Conservation (phyloP, 2,888 invertebrate species). For the Tachina lurida region DNA sequence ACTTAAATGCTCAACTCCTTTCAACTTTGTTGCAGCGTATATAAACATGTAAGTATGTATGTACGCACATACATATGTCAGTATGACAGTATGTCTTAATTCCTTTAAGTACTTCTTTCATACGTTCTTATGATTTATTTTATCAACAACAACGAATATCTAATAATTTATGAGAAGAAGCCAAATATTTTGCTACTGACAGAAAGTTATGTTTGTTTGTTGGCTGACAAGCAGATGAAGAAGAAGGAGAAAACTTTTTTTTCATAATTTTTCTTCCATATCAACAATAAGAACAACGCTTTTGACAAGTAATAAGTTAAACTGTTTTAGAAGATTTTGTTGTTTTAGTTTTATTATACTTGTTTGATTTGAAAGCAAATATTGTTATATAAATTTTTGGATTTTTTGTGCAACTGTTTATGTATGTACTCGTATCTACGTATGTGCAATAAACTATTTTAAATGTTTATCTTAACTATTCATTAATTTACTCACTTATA, state of each 20-base stretch:
- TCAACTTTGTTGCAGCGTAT: background rate
- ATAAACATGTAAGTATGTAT: background rate
- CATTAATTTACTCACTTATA: slow-evolving; percentile 41
- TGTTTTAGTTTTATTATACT: background rate
- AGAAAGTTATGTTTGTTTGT: slow-evolving; percentile 9
- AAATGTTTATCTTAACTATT: slow-evolving; percentile 50
- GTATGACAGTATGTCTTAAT: slow-evolving; percentile 22
- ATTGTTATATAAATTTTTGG: slow-evolving; percentile 18
- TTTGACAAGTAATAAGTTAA: slow-evolving; percentile 33
- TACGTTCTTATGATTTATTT: slow-evolving; percentile 10
- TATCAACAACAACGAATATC: slow-evolving; percentile 10
- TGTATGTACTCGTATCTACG: background rate
- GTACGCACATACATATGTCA: background rate
- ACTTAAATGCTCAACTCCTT: background rate
- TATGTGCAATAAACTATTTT: slow-evolving; percentile 26
- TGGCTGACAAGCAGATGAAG: background rate
- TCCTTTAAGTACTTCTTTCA: slow-evolving; percentile 31
- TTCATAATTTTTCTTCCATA: slow-evolving; percentile 22
- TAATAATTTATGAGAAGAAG: background rate
- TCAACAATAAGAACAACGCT: background rate
- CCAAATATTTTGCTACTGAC: slow-evolving; percentile 39
- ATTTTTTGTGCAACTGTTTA: background rate
- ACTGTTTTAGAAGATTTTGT: background rate
- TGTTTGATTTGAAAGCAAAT: slow-evolving; percentile 15
- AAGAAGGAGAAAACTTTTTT: background rate